Percentiles rank a stretch among this genome's conserved stretches.
Conservation (phyloP, 1,140 invertebrate species). For the Drosophila sp. region DNA sequence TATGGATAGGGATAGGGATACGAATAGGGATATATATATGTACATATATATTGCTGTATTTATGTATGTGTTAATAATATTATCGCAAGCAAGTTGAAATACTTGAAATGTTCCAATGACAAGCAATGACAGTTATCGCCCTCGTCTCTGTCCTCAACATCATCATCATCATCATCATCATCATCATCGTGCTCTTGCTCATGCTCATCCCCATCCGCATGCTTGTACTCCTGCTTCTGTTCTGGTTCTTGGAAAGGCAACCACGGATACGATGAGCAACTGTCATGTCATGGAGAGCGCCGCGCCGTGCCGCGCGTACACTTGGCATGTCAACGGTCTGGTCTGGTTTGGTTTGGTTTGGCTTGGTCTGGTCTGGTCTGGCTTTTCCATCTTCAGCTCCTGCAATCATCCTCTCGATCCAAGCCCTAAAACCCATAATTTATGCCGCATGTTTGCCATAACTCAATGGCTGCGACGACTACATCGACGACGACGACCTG, state of each 20-base stretch:
- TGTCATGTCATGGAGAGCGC: conserved; percentile 61
- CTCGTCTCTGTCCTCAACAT: conserved; percentile 11
- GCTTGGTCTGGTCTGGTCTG: conserved; percentile 6
- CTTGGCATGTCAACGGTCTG: conserved; percentile 73
- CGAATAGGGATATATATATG: background rate
- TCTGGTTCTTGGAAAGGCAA: conserved; percentile 5
- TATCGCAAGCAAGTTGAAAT: conserved; percentile 15
- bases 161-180: conserved; percentile 47
- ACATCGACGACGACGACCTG: conserved; percentile 23
- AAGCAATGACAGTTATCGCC: conserved; percentile 66
- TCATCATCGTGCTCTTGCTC: conserved; percentile 1
- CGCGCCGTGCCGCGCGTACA: conserved; percentile 24
- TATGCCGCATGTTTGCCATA: conserved; percentile 80
- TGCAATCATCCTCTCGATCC: conserved; percentile 25
- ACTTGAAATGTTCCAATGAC: conserved; percentile 55
- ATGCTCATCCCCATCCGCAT: conserved; percentile 18
- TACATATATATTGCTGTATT: conserved; percentile 11
- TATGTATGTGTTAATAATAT: conserved; percentile 18
- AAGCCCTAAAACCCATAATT: conserved; percentile 65
- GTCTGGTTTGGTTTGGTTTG: conserved; percentile 8
- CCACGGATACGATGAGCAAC: conserved; percentile 57
- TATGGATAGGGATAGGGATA: background rate
- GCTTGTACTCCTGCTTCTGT: background rate
- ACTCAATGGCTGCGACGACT: conserved; percentile 68
- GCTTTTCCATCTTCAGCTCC: conserved; percentile 33